phyloP scores from a whole-genome alignment of 2,888 invertebrate species.

The Phrixothrix hirtus region DNA sequence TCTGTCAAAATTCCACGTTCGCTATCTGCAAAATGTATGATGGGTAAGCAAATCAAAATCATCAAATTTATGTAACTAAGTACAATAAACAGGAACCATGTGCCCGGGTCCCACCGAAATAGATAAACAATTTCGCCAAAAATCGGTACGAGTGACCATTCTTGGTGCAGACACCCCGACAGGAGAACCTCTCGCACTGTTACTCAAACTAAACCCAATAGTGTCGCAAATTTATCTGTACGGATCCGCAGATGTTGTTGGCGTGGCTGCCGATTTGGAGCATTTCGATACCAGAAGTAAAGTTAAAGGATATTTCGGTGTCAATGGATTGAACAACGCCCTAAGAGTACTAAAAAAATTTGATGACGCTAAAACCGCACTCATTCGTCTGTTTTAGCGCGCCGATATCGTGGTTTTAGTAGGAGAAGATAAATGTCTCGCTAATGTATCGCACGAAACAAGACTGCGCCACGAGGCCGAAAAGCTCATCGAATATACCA shows the following conservation, averaged over 20 bases:
- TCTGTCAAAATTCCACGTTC: too few species aligned
- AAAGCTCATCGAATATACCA: slow-evolving; percentile 49
- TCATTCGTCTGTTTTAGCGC: slow-evolving; percentile 37
- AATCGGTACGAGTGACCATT: slow-evolving; percentile 46
- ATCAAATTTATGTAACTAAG: too few species aligned
- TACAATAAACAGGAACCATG: neutral
- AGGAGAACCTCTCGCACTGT: slow-evolving; percentile 58
- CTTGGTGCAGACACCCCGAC: slow-evolving; percentile 60
- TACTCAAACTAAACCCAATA: slow-evolving; percentile 62
- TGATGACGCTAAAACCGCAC: neutral
- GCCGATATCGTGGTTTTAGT: slow-evolving; percentile 50
- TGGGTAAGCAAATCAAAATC: too few species aligned
- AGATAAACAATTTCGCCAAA: slow-evolving; percentile 24
- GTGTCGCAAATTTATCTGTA: slow-evolving; percentile 47
- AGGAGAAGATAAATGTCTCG: slow-evolving; percentile 34
- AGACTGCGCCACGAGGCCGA: slow-evolving; percentile 44
- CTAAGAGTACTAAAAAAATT: slow-evolving; percentile 41
- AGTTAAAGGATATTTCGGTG: slow-evolving; percentile 38
- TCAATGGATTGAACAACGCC: slow-evolving; percentile 40
- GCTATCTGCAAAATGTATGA: too few species aligned
- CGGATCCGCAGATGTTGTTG: slow-evolving; percentile 42
- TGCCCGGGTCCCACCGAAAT: neutral
- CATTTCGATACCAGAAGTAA: slow-evolving; percentile 49
- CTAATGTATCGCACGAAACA: slow-evolving; percentile 38
- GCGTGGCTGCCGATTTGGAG: slow-evolving; percentile 46